A percentile compares a stretch with the other conserved stretches of the same genome.
Conservation (phyloP, 2,888 invertebrate genomes). For the Drosophila helvetica region DNA sequence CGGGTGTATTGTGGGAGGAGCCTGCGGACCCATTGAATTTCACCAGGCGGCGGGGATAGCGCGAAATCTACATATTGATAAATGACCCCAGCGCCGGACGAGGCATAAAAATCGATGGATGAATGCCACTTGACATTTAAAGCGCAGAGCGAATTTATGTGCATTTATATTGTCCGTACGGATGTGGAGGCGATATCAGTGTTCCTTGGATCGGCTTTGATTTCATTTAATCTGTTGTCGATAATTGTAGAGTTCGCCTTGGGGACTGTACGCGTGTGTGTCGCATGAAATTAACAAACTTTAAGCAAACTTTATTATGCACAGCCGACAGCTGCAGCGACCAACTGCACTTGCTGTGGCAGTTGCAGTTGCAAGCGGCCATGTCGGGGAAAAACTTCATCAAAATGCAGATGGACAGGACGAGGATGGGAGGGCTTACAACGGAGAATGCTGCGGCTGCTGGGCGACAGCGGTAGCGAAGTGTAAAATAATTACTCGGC, state of each 20-base stretch:
- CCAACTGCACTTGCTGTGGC: slow-evolving; percentile 9
- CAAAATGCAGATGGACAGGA: slow-evolving; percentile 49
- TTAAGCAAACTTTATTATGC: slow-evolving; percentile 66
- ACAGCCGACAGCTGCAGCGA: slow-evolving; percentile 56
- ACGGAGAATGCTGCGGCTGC: background rate
- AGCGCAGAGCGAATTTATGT: slow-evolving; percentile 40
- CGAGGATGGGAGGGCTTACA: background rate
- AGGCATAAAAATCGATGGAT: slow-evolving; percentile 67
- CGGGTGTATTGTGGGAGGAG: slow-evolving; percentile 12
- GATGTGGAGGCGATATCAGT: background rate
- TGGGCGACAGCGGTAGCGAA: slow-evolving; percentile 47
- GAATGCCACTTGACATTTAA: slow-evolving; percentile 56
- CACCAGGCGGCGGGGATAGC: slow-evolving; percentile 15
- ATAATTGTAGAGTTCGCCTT: slow-evolving; percentile 49
- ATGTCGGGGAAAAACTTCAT: slow-evolving; percentile 55
- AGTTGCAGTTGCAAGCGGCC: slow-evolving; percentile 6
- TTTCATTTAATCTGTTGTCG: slow-evolving; percentile 64
- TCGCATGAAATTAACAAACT: slow-evolving; percentile 55
- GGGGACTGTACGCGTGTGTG: slow-evolving; percentile 7
- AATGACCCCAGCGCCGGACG: slow-evolving; percentile 58
- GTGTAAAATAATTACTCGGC: slow-evolving; percentile 74
- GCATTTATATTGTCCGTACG: slow-evolving; percentile 47
- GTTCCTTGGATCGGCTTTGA: slow-evolving; percentile 50
- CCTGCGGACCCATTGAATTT: too few relatives aligned
- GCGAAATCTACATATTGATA: slow-evolving; percentile 74